Evolutionary conservation across 2,888 invertebrate genomes (phyloP).

Genomic region (Drosophila monieri): DNA sequence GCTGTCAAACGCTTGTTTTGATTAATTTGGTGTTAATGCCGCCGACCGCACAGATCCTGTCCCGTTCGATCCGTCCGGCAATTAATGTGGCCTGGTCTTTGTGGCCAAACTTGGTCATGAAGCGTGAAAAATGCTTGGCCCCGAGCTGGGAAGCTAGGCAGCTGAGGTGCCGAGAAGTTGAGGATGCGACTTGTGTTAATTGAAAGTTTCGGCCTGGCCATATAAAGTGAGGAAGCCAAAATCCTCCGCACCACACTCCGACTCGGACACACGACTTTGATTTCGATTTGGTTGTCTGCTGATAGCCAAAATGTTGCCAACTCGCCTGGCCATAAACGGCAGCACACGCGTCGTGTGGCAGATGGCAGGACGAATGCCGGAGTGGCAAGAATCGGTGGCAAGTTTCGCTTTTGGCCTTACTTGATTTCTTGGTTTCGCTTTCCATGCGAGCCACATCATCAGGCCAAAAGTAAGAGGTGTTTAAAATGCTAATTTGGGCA

Average conservation of each 20-base stretch:
- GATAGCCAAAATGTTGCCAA: constrained; percentile 69
- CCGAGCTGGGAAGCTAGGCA: neutral
- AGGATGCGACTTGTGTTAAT: constrained; percentile 76
- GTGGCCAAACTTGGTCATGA: constrained; percentile 68
- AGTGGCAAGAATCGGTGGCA: constrained; percentile 15
- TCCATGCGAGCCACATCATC: constrained; percentile 68
- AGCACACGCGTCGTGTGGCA: constrained; percentile 65
- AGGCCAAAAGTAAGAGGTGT: constrained; percentile 76
- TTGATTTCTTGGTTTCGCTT: constrained; percentile 42
- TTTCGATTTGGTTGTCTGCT: constrained; percentile 75
- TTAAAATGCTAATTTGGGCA: constrained; percentile 76
- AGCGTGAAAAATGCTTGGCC: constrained; percentile 71
- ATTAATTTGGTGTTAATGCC: constrained; percentile 78
- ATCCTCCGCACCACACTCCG: constrained; percentile 39
- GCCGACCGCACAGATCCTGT: constrained; percentile 50
- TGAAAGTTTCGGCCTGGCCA: constrained; percentile 71
- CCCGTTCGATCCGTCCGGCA: constrained; percentile 46
- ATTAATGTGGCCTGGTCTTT: constrained; percentile 56
- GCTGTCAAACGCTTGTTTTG: constrained; percentile 73
- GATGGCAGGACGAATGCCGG: constrained; percentile 33
- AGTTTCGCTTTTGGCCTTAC: constrained; percentile 29
- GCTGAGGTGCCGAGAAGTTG: constrained; percentile 42
- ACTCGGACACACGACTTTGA: constrained; percentile 52
- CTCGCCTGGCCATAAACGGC: constrained; percentile 62
- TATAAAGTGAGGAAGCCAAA: constrained; percentile 70